Conservation (phyloP, 2,888 invertebrate species). For the Caenorhabditis sp. region DNA sequence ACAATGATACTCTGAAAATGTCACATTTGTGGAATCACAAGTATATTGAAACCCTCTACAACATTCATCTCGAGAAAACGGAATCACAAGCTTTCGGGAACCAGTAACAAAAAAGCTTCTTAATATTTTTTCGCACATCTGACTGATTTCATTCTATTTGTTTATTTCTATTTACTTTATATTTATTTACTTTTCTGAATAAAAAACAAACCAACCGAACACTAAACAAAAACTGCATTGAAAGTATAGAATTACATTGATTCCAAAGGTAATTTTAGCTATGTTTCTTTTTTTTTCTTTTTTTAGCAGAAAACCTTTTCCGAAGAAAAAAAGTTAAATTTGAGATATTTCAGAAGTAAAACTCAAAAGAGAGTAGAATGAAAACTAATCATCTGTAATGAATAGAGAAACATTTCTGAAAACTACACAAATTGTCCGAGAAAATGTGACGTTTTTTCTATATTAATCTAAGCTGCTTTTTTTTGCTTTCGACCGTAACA, state of each 20-base stretch:
- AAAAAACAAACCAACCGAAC: not conserved
- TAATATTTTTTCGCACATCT: not conserved
- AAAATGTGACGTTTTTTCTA: not conserved
- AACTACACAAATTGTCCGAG: not conserved
- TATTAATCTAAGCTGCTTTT: constrained; percentile 18
- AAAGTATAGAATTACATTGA: not conserved
- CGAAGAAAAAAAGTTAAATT: too few species aligned
- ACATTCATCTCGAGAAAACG: too few species aligned
- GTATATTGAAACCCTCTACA: too few species aligned
- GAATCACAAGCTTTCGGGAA: not conserved
- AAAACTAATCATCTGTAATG: not conserved
- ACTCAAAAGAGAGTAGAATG: too few species aligned
- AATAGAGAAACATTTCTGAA: not conserved
- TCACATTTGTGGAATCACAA: too few species aligned
- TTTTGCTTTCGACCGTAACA: constrained; percentile 17
- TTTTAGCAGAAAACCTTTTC: not conserved
- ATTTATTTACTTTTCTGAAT: not conserved
- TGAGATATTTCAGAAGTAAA: too few species aligned
- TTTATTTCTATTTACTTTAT: not conserved
- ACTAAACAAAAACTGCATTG: not conserved
- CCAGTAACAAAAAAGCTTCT: not conserved
- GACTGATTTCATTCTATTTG: not conserved
- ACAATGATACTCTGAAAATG: too few species aligned
- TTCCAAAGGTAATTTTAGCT: not conserved
- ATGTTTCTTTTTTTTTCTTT: not conserved